Evolutionary conservation across 2,888 invertebrate species (phyloP).

Genomic region (Drosophila kambysellisi): DNA sequence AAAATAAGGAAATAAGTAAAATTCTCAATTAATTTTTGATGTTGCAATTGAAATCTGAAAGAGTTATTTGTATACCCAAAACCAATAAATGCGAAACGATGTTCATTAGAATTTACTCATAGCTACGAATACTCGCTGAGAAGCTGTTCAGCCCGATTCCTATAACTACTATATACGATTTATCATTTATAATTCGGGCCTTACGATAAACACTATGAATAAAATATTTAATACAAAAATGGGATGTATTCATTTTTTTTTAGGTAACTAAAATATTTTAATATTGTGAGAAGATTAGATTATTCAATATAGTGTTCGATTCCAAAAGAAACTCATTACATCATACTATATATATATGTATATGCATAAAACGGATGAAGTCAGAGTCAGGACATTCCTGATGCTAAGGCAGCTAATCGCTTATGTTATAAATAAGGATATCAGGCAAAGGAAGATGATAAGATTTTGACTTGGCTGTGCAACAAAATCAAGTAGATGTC

Average conservation of each 20-base stretch:
- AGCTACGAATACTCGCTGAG: slow-evolving; percentile 48
- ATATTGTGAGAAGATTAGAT: neutral
- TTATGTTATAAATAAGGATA: slow-evolving; percentile 6
- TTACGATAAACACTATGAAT: neutral
- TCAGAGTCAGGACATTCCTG: neutral
- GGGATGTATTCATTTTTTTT: neutral
- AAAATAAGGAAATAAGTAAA: neutral
- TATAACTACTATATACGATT: slow-evolving; percentile 4
- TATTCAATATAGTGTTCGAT: neutral
- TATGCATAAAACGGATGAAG: neutral
- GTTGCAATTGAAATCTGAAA: neutral
- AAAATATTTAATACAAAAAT: slow-evolving; percentile 13
- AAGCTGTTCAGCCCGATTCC: slow-evolving; percentile 29
- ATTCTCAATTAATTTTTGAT: neutral
- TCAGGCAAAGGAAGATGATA: neutral
- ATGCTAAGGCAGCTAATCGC: neutral
- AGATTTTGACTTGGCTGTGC: slow-evolving; percentile 7
- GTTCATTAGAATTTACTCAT: slow-evolving; percentile 57
- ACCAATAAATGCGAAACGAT: slow-evolving; percentile 32
- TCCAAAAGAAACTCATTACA: too few relatives aligned
- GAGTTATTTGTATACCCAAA: neutral
- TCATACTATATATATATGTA: too few relatives aligned
- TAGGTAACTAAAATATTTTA: too few relatives aligned
- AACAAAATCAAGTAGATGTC: slow-evolving; percentile 4
- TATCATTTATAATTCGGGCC: slow-evolving; percentile 2